phyloP scores from a whole-genome alignment of 1,140 invertebrate species.

The Orius insidiosus region DNA sequence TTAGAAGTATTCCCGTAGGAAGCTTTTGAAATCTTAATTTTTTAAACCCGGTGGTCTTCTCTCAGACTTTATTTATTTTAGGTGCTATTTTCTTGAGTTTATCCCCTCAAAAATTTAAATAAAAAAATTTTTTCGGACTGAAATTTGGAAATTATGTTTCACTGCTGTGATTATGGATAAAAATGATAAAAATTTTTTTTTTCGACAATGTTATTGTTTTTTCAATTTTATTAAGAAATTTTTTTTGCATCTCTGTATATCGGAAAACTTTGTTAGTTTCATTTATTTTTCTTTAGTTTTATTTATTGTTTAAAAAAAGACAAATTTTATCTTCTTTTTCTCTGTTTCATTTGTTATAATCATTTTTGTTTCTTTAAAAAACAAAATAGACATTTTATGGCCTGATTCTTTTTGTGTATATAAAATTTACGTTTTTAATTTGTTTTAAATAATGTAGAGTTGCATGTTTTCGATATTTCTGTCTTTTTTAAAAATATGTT shows the following conservation, averaged over 20 bases:
- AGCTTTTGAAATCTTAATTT: too few species aligned
- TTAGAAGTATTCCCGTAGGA: too few species aligned
- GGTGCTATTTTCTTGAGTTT: too few species aligned
- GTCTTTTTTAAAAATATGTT: not conserved
- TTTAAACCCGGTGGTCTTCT: too few species aligned
- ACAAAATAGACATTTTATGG: not conserved
- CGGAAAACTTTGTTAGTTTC: slow-evolving; percentile 1
- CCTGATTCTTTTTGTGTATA: not conserved
- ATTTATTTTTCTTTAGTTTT: slow-evolving; percentile 9
- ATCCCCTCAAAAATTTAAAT: not conserved
- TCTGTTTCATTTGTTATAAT: slow-evolving; percentile 10
- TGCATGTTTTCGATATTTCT: not conserved
- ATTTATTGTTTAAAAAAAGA: slow-evolving; percentile 12
- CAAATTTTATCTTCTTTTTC: slow-evolving; percentile 8
- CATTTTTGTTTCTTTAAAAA: not conserved
- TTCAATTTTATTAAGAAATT: slow-evolving; percentile 9
- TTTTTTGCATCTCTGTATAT: slow-evolving; percentile 6
- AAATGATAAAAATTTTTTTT: too few species aligned
- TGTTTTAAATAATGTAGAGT: not conserved
- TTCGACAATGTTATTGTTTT: slow-evolving; percentile 2
- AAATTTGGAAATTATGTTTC: not conserved
- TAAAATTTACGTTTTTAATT: not conserved
- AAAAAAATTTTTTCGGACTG: not conserved
- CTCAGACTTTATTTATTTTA: too few species aligned
- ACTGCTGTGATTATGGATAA: too few species aligned